A percentile compares a stretch with the other conserved stretches of the same genome.
phyloP scores from a whole-genome alignment of 2,888 invertebrate genomes.

The Athrips mouffetella region DNA sequence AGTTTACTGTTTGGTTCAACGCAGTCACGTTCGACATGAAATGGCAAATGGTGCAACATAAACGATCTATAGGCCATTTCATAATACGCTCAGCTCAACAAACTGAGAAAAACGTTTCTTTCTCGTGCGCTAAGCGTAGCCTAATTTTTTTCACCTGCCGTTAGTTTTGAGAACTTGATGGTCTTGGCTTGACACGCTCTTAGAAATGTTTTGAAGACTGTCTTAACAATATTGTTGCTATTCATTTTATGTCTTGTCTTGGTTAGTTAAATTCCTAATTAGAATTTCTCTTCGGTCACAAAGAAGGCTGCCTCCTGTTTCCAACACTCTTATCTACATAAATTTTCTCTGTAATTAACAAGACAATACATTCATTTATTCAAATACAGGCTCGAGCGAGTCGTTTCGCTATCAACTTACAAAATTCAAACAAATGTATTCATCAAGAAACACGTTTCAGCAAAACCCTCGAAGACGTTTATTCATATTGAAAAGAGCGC shows the following conservation, averaged over 20 bases:
- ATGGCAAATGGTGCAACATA: constrained; percentile 3
- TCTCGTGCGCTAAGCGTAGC: not conserved
- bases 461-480: constrained; percentile 25
- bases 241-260: not conserved
- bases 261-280: constrained; percentile 6
- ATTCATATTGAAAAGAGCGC: constrained; percentile 54
- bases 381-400: constrained; percentile 32
- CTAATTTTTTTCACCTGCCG: not conserved
- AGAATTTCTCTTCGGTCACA: constrained; percentile 2
- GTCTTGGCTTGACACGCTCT: not conserved
- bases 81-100: constrained; percentile 4
- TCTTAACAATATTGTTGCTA: not conserved
- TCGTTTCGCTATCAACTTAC: constrained; percentile 36
- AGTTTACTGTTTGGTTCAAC: not conserved
- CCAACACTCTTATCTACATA: constrained; percentile 18
- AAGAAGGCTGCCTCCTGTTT: constrained; percentile 19
- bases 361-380: constrained; percentile 43
- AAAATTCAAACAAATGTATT: constrained; percentile 39
- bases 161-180: not conserved
- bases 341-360: constrained; percentile 34
- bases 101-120: constrained; percentile 6
- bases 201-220: not conserved
- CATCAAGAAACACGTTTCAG: constrained; percentile 29
- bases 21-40: constrained; percentile 6
- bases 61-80: constrained; percentile 4